Evolutionary conservation across 2,888 invertebrate species (phyloP), one percentile per base, ranked within the genome.

Genomic region (Rapana venosa): DNA sequence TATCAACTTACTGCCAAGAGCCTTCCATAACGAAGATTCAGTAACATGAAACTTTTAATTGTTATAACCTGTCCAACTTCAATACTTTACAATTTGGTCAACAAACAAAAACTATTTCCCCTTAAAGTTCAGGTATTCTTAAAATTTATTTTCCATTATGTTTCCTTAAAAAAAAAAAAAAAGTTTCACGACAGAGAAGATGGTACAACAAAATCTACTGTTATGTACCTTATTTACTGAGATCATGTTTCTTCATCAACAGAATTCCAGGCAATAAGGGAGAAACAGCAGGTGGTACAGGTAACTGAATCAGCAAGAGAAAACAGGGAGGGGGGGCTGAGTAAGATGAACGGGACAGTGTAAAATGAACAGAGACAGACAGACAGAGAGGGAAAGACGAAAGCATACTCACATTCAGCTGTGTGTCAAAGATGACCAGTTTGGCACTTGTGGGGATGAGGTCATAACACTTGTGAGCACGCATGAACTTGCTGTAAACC

Each of bases 391-490:
- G 13, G 22, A 35, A 79, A 17, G 35, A n/a, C 20, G 11, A 58
- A 20, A 61, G 15, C 4, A 56, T 92, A 95, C 95, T 96, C 94
- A 96, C 96, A 93, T 99, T 98, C 91, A 99, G 97, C 96, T 99
- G 98, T 85, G 99, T 99, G 97, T 99, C 99, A 96, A 99, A 99
- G 91, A 99, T 99, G 93, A 99, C 99, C 96, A 99, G 97, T 97
- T 99, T 99, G 94, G 99, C 99, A 95, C 99, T 99, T 91, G 99
- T 99, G 92, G 99, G 99, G 96, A 99, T 99, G 96, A 99, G 97
- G 97, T 99, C 99, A 97, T 99, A 99, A 97, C 99, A 99, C 97
- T 99, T 99, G 97, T 99, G 99, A 97, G 99, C 99, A 97, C 98
- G 98, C 98, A 99, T 99, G 97, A 99, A 99, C 96, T 99, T 99